Evolutionary conservation across 2,797 vertebrate species (phyloP).

Genomic region (Crenichthys baileyi): DNA sequence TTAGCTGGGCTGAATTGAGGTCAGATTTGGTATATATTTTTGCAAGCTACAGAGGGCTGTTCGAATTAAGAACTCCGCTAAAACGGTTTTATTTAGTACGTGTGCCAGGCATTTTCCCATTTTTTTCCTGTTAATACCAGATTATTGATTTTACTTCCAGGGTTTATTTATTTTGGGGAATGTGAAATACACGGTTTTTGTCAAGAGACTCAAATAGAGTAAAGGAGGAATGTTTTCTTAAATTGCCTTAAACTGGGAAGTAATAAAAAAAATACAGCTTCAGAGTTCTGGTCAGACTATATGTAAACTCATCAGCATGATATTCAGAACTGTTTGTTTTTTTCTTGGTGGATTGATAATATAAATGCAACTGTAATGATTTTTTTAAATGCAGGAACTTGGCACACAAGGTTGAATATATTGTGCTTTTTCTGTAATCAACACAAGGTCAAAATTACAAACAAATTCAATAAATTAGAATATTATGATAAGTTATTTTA

Average conservation of each 20-base stretch:
- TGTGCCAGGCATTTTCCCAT: conserved; percentile 26
- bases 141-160: conserved; percentile 47
- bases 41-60: conserved; percentile 25
- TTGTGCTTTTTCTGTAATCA: background rate
- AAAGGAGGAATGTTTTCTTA: conserved; percentile 42
- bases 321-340: background rate
- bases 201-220: conserved; percentile 50
- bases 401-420: background rate
- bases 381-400: background rate
- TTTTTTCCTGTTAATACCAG: conserved; percentile 16
- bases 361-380: too few species aligned
- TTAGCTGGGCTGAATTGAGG: conserved; percentile 31
- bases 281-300: too few species aligned
- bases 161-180: conserved; percentile 51
- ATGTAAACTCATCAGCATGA: too few species aligned
- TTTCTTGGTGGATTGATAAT: background rate
- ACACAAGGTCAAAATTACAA: background rate
- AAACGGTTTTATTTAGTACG: conserved; percentile 36
- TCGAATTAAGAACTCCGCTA: conserved; percentile 41
- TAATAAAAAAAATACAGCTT: background rate
- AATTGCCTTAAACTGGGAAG: background rate
- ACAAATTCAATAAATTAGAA: background rate
- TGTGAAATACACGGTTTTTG: conserved; percentile 55
- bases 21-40: conserved; percentile 44
- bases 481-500: background rate